These are phyloP conservation scores for Syrista parreyssii DNA, from an alignment of 2,888 invertebrate genomes.

Conservation along the genomic window DNA sequence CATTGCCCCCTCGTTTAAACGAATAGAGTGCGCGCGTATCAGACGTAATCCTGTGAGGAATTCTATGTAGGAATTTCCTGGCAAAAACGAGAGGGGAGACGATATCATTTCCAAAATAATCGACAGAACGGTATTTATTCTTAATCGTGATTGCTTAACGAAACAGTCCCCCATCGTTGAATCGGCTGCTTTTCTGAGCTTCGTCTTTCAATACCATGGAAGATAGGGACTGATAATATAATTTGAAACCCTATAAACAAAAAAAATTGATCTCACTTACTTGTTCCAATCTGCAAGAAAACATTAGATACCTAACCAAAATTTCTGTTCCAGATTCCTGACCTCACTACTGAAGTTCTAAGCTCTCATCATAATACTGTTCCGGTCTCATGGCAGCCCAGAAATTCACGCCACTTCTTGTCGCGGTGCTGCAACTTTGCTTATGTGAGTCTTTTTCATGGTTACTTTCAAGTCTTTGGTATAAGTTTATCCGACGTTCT, in stretches of 20 bases:
- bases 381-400: slow-evolving; percentile 60
- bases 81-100: background rate
- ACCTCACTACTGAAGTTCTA: slow-evolving; percentile 12
- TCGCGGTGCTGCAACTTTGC: slow-evolving; percentile 57
- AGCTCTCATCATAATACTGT: slow-evolving; percentile 12
- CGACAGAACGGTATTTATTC: background rate
- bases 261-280: background rate
- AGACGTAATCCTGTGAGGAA: background rate
- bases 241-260: background rate
- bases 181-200: background rate
- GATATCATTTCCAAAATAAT: background rate
- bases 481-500: slow-evolving; percentile 13
- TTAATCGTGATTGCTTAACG: background rate
- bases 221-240: background rate
- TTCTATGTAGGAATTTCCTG: background rate
- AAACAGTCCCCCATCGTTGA: background rate
- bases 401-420: slow-evolving; percentile 57
- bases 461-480: background rate
- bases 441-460: slow-evolving; percentile 52
- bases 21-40: background rate
- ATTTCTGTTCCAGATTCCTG: slow-evolving; percentile 48
- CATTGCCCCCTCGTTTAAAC: slow-evolving; percentile 3
- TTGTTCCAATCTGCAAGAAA: background rate
- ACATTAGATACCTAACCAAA: slow-evolving; percentile 30
- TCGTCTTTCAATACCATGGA: background rate